Percentiles rank a stretch among this genome's conserved stretches.
Evolutionary conservation across 2,888 invertebrate species (phyloP).

Genomic region (Hypsopygia costalis): DNA sequence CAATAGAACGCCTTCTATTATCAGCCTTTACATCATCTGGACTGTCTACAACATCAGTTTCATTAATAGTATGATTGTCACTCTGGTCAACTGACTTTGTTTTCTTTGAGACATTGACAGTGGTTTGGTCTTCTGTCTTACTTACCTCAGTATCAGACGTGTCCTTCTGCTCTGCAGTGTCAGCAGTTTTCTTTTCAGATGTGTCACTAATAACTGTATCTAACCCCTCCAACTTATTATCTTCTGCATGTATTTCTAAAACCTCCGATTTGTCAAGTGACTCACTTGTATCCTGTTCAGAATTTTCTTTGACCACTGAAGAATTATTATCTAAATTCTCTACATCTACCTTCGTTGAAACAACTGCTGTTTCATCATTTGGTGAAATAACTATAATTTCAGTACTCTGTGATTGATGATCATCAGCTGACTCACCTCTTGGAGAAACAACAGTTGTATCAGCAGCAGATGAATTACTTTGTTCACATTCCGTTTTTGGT

Average conservation of each 20-base stretch:
- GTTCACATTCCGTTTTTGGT: conserved; percentile 16
- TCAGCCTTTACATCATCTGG: conserved; percentile 31
- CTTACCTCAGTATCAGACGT: conserved; percentile 55
- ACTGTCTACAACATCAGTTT: conserved; percentile 67
- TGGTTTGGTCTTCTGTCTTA: conserved; percentile 56
- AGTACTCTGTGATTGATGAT: conserved; percentile 35
- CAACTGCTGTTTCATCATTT: conserved; percentile 43
- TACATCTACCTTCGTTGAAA: conserved; percentile 30
- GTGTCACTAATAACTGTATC: conserved; percentile 29
- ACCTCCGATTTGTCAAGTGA: conserved; percentile 61
- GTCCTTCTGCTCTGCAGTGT: conserved; percentile 31
- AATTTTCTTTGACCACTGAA: conserved; percentile 14
- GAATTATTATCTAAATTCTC: conserved; percentile 20
- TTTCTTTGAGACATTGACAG: conserved; percentile 41
- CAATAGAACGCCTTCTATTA: conserved; percentile 30
- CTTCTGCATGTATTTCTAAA: conserved; percentile 60
- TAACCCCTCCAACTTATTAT: conserved; percentile 33
- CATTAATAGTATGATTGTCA: conserved; percentile 47
- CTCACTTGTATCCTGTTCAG: conserved; percentile 28
- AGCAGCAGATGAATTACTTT: conserved; percentile 28
- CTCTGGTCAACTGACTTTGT: conserved; percentile 38
- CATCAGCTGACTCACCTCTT: conserved; percentile 36
- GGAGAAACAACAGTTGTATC: conserved; percentile 41
- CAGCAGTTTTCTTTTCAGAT: conserved; percentile 37
- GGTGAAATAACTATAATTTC: conserved; percentile 57